phyloP scores from a whole-genome alignment of 2,797 vertebrate genomes.

The Gallinago solitaria region DNA sequence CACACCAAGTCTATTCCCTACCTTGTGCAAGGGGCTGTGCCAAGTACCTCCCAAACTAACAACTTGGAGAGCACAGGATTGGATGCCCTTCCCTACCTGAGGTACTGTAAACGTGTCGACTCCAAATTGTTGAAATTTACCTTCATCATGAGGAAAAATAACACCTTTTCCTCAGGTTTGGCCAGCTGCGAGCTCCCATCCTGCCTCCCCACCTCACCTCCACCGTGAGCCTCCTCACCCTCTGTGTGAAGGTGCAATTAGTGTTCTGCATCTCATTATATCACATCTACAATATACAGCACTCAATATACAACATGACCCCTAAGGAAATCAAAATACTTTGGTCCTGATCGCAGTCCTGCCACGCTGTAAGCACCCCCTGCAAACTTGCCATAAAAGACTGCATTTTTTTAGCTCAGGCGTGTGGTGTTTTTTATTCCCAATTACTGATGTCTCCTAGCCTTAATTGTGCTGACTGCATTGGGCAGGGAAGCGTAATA shows the following conservation, averaged over 20 bases:
- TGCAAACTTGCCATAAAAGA: neutral
- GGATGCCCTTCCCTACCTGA: no score
- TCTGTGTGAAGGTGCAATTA: no score
- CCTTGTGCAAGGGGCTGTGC: neutral
- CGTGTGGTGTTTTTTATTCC: neutral
- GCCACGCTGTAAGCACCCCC: fast-evolving
- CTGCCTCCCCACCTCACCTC: neutral
- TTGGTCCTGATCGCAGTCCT: neutral
- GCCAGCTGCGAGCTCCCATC: no score
- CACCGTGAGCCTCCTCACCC: no score
- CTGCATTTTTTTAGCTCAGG: neutral
- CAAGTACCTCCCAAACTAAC: no score
- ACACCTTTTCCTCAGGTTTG: neutral
- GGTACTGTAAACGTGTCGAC: neutral
- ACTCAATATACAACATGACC: fast-evolving
- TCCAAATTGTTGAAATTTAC: neutral
- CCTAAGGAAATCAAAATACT: neutral
- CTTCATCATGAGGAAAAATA: neutral
- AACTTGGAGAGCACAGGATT: no score
- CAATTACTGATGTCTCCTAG: neutral
- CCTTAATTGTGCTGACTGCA: neutral
- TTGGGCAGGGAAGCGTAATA: neutral
- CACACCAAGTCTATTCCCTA: neutral
- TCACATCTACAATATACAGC: no score
- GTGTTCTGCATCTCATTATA: neutral